Conservation (phyloP, 2,113 vertebrate species). For the Corythaeola cristata region DNA sequence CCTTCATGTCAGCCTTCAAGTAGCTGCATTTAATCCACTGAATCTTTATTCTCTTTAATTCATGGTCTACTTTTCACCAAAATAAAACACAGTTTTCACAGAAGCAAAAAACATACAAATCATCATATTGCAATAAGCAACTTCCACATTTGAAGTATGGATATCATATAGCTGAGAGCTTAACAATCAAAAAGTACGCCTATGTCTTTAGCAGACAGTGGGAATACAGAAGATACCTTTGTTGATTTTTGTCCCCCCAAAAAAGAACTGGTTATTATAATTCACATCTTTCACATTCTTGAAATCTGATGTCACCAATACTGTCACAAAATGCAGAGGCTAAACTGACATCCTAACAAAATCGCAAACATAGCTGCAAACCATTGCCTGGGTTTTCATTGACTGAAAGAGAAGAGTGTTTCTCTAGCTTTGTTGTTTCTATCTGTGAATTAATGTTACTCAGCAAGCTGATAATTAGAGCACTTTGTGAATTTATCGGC, state of each 20-base stretch:
- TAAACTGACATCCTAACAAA: background rate
- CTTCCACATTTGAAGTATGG: background rate
- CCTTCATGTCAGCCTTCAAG: fast-evolving
- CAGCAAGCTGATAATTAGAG: background rate
- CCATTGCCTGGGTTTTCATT: background rate
- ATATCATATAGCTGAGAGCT: background rate
- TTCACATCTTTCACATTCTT: background rate
- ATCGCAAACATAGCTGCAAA: background rate
- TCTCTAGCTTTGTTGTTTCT: background rate
- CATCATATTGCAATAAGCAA: background rate
- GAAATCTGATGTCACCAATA: background rate
- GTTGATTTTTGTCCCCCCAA: background rate
- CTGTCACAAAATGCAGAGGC: background rate
- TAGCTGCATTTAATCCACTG: background rate
- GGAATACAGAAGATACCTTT: background rate
- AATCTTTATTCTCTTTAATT: background rate
- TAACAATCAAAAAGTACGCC: background rate
- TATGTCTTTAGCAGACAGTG: fast-evolving
- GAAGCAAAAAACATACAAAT: background rate
- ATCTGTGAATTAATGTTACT: background rate
- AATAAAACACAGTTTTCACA: background rate
- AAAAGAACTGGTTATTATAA: fast-evolving
- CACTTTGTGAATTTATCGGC: background rate
- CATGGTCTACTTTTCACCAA: background rate
- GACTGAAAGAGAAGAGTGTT: background rate